Evolutionary conservation across 2,888 invertebrate genomes (phyloP).

Genomic region (Machimus rusticus): DNA sequence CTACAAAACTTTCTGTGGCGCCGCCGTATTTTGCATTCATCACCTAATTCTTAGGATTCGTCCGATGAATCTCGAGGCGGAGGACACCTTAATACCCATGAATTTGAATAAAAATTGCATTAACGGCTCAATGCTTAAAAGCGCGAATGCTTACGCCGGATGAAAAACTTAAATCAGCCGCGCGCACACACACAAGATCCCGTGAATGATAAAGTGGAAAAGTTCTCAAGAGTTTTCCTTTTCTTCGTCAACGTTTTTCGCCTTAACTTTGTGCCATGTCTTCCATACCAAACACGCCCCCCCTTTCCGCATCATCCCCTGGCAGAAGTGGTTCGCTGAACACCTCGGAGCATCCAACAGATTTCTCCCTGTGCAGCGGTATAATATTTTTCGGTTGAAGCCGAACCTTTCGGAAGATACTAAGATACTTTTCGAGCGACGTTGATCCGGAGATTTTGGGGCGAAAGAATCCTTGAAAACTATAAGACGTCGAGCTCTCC

Average conservation of each 20-base stretch:
- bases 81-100: neutral
- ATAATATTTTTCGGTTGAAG: slow-evolving; percentile 17
- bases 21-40: neutral
- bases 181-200: slow-evolving; percentile 18
- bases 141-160: slow-evolving; percentile 26
- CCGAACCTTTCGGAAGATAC: slow-evolving; percentile 21
- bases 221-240: slow-evolving; percentile 38
- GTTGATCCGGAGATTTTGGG: slow-evolving; percentile 36
- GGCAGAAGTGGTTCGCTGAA: neutral
- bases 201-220: slow-evolving; percentile 40
- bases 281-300: neutral
- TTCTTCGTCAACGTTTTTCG: slow-evolving; percentile 34
- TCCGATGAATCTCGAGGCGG: neutral
- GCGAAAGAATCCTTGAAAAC: slow-evolving; percentile 36
- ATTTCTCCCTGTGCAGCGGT: neutral
- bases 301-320: neutral
- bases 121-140: slow-evolving; percentile 26
- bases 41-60: neutral
- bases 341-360: slow-evolving; percentile 11
- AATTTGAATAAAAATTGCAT: slow-evolving; percentile 37
- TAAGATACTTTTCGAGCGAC: slow-evolving; percentile 15
- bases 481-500: neutral
- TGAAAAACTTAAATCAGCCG: slow-evolving; percentile 38
- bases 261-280: slow-evolving; percentile 17
- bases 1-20: neutral